A percentile compares a stretch with the other conserved stretches of the same genome.
Conservation (phyloP, 2,888 invertebrate species). For the Lagria hirta region DNA sequence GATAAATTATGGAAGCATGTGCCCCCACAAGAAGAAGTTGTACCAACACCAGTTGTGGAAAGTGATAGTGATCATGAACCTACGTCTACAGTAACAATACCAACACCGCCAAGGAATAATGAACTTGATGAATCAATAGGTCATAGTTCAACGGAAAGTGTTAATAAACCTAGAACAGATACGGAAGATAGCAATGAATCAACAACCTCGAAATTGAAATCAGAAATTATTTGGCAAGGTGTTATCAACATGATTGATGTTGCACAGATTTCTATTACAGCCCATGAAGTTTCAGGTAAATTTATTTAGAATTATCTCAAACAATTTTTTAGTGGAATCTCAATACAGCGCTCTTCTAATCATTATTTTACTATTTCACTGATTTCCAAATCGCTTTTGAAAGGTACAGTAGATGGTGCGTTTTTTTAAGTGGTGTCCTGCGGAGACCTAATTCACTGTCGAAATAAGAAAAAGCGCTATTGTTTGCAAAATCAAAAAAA, state of each 20-base stretch:
- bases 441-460: no score
- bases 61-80: conserved; percentile 77
- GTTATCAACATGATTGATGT: conserved; percentile 89
- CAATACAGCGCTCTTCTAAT: no score
- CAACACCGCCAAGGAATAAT: conserved; percentile 56
- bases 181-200: conserved; percentile 21
- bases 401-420: no score
- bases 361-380: no score
- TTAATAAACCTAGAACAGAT: no score
- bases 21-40: conserved; percentile 49
- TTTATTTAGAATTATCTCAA: no score
- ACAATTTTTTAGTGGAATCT: no score
- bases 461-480: no score
- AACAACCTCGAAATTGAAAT: conserved; percentile 39
- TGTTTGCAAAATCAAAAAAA: no score
- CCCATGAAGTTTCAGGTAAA: conserved; percentile 68
- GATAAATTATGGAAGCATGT: conserved; percentile 60
- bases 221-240: conserved; percentile 69
- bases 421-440: no score
- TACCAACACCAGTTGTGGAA: conserved; percentile 52
- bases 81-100: conserved; percentile 73
- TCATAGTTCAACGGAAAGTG: conserved; percentile 11
- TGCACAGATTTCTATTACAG: conserved; percentile 80
- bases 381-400: no score
- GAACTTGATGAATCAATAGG: conserved; percentile 45